Evolutionary conservation across 2,797 vertebrate species (phyloP), one percentile per base, ranked within the genome.

Genomic region (Chromis chromis): DNA sequence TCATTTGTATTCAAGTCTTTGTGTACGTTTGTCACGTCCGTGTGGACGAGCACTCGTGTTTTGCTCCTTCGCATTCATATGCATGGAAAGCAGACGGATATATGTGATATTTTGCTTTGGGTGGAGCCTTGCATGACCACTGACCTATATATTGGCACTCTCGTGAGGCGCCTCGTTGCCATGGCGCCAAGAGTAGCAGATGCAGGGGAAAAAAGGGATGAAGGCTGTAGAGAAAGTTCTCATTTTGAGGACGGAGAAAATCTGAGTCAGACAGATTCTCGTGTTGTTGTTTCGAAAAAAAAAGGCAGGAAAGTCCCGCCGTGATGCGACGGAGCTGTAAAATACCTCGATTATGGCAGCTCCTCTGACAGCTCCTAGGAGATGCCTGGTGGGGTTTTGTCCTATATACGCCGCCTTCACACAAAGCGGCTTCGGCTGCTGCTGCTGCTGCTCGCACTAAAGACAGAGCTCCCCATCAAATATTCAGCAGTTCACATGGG

Each of bases 391-490:
- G 78, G 83, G 82, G 76, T 80, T 90, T 89, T 91, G 90, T 85
- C 89, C 91, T 89, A 90, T 81, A 90, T 92, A 86, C 65, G 71
- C 62, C 10, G 9, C 46, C 57, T 83, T 88, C 85, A 80, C 82
- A 89, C 89, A 87, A 88, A 87, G 86, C 81, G 78, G 80, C 83
- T 44, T 68, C 79, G 10, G 25, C 25, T 25, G 25, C 25, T 25
- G 62, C 83, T 71, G 73, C 75, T 65, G 68, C 76, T 48, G 78
- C 80, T 85, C 39, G 78, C 70, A 76, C 88, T 82, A 58, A 89
- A 91, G 83, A 85, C 84, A 84, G 87, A 89, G 79, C 74, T 86
- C 82, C 53, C 64, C 81, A 94, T 94, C 68, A 94, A 94, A 94
- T 94, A 94, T 94, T 94, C 72, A 94, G 68, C 77, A 85, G 66